Evolutionary conservation across 2,888 invertebrate species (phyloP).

Genomic region (Amphipoea oculea): DNA sequence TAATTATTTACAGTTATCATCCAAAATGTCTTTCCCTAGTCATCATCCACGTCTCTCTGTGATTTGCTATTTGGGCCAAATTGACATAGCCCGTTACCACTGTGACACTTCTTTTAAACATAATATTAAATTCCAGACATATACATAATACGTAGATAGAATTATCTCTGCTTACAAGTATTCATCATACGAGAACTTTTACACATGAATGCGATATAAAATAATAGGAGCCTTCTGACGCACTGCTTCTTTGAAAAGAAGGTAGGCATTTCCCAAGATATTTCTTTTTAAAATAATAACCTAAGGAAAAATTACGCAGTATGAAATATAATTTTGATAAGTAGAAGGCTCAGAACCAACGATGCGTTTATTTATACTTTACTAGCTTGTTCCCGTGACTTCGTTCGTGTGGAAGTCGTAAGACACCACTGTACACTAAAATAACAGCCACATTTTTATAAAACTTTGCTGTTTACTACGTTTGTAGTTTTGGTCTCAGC

Average conservation of each 20-base stretch:
- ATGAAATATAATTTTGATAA: slow-evolving; percentile 31
- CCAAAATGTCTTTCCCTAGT: not conserved
- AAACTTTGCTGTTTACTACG: not conserved
- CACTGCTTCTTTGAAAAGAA: slow-evolving; percentile 20
- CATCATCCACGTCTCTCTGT: not conserved
- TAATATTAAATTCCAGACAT: not conserved
- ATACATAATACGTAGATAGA: not conserved
- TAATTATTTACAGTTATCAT: not conserved
- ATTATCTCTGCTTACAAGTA: slow-evolving; percentile 21
- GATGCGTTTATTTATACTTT: slow-evolving; percentile 31
- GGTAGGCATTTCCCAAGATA: slow-evolving; percentile 22
- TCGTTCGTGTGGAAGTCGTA: not conserved
- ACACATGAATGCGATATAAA: slow-evolving; percentile 37
- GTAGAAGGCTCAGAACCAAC: slow-evolving; percentile 15
- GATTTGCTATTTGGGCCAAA: not conserved
- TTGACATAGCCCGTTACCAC: not conserved
- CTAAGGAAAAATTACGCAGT: slow-evolving; percentile 34
- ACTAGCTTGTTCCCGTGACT: not conserved
- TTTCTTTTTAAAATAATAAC: slow-evolving; percentile 34
- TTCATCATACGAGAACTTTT: slow-evolving; percentile 19
- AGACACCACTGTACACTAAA: not conserved
- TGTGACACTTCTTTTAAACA: not conserved
- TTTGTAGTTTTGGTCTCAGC: not conserved
- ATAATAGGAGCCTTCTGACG: slow-evolving; percentile 29
- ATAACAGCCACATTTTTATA: not conserved